Evolutionary conservation across 35 echinoderm and acorn worm genomes (phyloP), one percentile per base, ranked within the genome.

Genomic region (Acanthaster planci): DNA sequence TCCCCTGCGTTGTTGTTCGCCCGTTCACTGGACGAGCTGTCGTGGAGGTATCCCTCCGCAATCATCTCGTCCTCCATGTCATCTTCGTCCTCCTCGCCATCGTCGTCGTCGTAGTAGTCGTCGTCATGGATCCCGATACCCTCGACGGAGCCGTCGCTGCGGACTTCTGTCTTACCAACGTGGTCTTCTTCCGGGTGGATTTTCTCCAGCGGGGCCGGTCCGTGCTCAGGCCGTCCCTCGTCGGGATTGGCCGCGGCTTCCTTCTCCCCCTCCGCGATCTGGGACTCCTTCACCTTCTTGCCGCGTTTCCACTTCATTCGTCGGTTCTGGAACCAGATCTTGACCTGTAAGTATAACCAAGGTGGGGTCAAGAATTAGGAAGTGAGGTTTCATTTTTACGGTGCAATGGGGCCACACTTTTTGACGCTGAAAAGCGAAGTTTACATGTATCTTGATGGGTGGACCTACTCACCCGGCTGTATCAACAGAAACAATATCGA

Each of bases 291-390:
- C 0, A 84, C 92, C 60, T 99, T 99, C 60, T 99, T 99, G 53
- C 96, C 93, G 36, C 96, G 37, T 56, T 99, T 99, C 96, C 96
- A 99, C 52, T 99, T 99, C 96, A 99, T 99, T 64, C 96, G 31
- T 44, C 96, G 84, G 42, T 99, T 99, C 67, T 99, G 96, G 78
- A 99, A 99, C 92, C 96, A 99, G 57, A 99, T 99, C 56, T 99
- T 99, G 14, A 99, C 92, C 96, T 94, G 35, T 14, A 40, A 29
- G 40, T 26, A 67, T 47, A 47, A 47, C 42, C 4, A 47, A 47
- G 4, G 12, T 12, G 4, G 42, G 12, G 12, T 47, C 42, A 47
- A 6, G 4, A 12, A 47, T 12, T 47, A n/a, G 42, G 12, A 47
- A 47, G 4, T 47, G 42, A 12, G 4, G 42, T 47, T 12, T 47